A percentile compares a stretch with the other conserved stretches of the same genome.
These are phyloP conservation scores for Cynoglossus semilaevis DNA, from an alignment of 2,113 vertebrate species.

Conservation along the genomic window DNA sequence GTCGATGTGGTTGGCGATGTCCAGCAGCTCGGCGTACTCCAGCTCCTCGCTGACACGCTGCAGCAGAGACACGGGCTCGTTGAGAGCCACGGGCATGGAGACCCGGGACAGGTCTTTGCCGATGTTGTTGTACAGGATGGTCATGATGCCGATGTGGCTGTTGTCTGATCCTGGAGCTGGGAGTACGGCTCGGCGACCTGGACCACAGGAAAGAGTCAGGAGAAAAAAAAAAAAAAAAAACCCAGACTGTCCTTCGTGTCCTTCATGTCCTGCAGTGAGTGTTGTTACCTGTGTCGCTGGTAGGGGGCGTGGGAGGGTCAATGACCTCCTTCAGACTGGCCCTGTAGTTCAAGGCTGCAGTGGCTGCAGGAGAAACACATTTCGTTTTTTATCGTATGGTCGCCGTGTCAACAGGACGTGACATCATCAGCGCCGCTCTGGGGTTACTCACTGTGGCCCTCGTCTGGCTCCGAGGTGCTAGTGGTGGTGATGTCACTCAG, in stretches of 20 bases:
- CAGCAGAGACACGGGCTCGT: slow-evolving; percentile 85
- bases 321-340: slow-evolving; percentile 55
- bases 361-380: slow-evolving; percentile 36
- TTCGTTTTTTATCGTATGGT: background rate
- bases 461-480: slow-evolving; percentile 80
- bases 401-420: background rate
- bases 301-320: slow-evolving; percentile 20
- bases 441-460: slow-evolving; percentile 67
- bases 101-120: slow-evolving; percentile 92
- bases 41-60: slow-evolving; percentile 90
- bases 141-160: slow-evolving; percentile 87
- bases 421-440: background rate
- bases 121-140: slow-evolving; percentile 90
- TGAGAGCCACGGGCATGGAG: slow-evolving; percentile 87
- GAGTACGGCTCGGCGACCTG: slow-evolving; percentile 76
- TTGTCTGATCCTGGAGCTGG: slow-evolving; percentile 76
- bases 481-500: slow-evolving; percentile 86
- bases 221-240: no score
- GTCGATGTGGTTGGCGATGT: slow-evolving; percentile 77
- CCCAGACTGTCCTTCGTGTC: no score
- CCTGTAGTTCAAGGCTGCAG: slow-evolving; percentile 64
- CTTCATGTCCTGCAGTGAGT: no score
- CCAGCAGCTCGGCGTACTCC: slow-evolving; percentile 85
- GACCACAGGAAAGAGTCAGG: background rate
- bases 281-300: slow-evolving; percentile 51